Base-by-base conservation (phyloP, 2,888 invertebrate species). In the Chrysotoxum bicinctum region DNA sequence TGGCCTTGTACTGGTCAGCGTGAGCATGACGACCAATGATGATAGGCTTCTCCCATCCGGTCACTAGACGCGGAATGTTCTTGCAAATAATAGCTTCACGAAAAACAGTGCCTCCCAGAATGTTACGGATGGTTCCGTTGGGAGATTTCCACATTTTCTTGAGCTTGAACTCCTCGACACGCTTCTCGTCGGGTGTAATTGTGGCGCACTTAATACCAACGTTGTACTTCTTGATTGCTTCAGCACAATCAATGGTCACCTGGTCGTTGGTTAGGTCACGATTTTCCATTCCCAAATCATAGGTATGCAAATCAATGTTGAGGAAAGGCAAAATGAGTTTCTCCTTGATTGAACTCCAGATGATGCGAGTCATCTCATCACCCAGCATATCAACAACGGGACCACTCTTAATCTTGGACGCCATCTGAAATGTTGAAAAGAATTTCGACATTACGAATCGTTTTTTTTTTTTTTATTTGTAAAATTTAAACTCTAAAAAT, bases 121-220 rank as follows among this genome's bases (percentile, higher is more conserved):
- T 97, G 90, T 97, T 97, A 91, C 97, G 95, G 87, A 97, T 97
- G 4, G 97, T 97, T 68, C 97, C 97, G 90, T 97, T 97, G 0
- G 97, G 97, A 64, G 96, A 97, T 91, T 96, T 97, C 97, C 97
- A 97, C 97, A 97, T 97, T 91, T 97, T 94, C 90, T 97, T 96
- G 88, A 97, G 91, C 2, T 96, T 96, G 90, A 97, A 97, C 91
- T 97, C 97, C 92, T 97, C 96, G 0, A 99, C 98, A 90, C 99
- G 94, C 43, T 97, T 96, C 92, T 99, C 99, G 92, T 99, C 99
- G 1, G 99, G 99, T 0, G 99, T 99, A 87, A 99, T 99, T 3
- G 99, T 97, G 26, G 99, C 99, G 93, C 99, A 99, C 92, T 99
- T 99, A 88, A 99, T 97, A 50, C 99, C 99, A 66, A 99, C 99